Evolutionary conservation across 2,113 vertebrate genomes (phyloP), one percentile per base, ranked within the genome.

Genomic region (Semicossyphus pulcher): DNA sequence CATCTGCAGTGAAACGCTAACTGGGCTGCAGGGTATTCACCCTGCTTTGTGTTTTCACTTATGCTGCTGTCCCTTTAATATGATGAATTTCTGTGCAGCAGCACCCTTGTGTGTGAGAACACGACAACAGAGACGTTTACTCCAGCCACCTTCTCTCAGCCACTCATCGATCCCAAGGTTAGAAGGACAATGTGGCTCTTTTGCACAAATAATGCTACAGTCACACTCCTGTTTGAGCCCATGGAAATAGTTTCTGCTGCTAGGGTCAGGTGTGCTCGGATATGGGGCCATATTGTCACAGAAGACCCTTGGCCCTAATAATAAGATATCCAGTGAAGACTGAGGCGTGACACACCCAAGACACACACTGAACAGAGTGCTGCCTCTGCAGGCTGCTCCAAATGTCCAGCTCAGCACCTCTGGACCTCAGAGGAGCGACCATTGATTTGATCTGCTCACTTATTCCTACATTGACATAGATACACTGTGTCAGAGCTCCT

Each of bases 381-480:
- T 89, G 84, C 53, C 76, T 85, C 71, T 85, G 80, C 86, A 88
- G 63, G 72, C 63, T 15, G 20, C 34, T 84, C 39, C 72, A 88
- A 79, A 90, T 74, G 67, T 85, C 86, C 84, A 91, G 80, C 90
- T 92, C 91, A 92, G 90, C 91, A 91, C 65, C 86, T 90, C 84
- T 87, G 87, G 77, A 84, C 72, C 89, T 86, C 72, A 66, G 84
- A 60, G 74, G 52, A 83, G 36, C 29, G 18, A 73, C 54, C 78
- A 92, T 91, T 87, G 90, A 91, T 91, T 87, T 80, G 83, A 91
- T 90, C 88, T 71, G 77, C 39, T 85, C 68, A 74, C 88, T 85
- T 89, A 90, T 91, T 91, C 82, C 89, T 84, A 39, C 70, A 86
- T 78, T 91, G 91, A 92, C 87, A 83, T 44, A 84, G 87, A 90